Conservation (phyloP, 2,888 invertebrate species). For the Drosophila pseudotalamancana region DNA sequence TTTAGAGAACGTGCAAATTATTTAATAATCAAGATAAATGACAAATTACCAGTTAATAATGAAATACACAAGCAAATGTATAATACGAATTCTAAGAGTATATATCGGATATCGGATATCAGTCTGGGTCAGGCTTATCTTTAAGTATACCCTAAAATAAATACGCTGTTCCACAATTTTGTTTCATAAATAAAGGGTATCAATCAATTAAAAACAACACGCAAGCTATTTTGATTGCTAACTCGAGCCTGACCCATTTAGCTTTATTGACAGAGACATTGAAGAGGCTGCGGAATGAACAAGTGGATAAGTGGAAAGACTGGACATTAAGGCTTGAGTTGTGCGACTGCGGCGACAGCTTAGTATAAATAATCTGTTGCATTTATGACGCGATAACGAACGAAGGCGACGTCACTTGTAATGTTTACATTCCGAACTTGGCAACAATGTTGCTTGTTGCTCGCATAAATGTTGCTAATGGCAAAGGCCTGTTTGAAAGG, state of each 20-base stretch:
- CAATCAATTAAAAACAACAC: conserved; percentile 2
- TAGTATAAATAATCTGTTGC: conserved; percentile 44
- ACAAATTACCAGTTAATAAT: not conserved
- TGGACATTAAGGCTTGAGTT: conserved; percentile 17
- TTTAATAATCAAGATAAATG: not conserved
- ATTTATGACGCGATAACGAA: conserved; percentile 5
- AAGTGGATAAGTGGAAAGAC: conserved; percentile 26
- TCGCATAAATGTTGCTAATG: conserved; percentile 23
- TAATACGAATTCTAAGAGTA: too few species aligned
- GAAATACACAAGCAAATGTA: too few species aligned
- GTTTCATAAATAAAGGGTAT: not conserved
- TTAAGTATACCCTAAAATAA: not conserved
- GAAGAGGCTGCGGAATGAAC: conserved; percentile 26
- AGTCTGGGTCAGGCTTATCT: too few species aligned
- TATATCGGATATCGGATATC: too few species aligned
- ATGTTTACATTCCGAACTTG: conserved; percentile 23
- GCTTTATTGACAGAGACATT: conserved; percentile 53
- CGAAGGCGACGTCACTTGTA: conserved; percentile 3
- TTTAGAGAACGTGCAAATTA: not conserved
- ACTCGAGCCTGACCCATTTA: conserved; percentile 51
- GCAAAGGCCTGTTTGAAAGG: not conserved
- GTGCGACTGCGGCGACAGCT: conserved; percentile 5
- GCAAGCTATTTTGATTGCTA: conserved; percentile 29
- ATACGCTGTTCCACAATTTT: not conserved
- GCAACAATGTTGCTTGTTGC: conserved; percentile 56